Conservation (phyloP, 2,113 vertebrate genomes). For the Melanocharis versteri region DNA sequence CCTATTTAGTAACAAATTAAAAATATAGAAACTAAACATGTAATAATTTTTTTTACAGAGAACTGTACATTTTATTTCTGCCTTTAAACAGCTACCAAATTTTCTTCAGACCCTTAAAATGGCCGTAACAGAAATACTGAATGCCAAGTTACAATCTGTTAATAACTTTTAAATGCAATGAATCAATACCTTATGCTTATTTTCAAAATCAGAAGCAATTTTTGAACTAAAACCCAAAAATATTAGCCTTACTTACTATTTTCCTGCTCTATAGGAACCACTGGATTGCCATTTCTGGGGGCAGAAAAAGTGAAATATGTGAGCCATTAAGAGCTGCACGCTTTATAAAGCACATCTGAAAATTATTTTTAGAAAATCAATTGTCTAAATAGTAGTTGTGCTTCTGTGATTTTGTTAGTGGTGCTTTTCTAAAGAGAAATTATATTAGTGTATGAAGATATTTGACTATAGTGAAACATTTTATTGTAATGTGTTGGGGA, state of each 20-base stretch:
- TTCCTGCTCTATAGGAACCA: constrained; percentile 78
- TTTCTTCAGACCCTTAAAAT: neutral
- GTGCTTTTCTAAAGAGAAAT: neutral
- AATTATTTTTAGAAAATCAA: neutral
- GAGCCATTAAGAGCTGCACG: neutral
- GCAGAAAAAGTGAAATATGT: constrained; percentile 59
- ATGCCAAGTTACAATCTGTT: neutral
- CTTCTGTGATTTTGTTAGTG: neutral
- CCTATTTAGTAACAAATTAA: neutral
- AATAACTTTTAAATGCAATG: neutral
- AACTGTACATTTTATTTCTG: neutral
- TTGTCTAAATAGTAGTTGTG: neutral
- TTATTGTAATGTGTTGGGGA: neutral
- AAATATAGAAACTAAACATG: neutral
- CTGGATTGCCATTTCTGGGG: constrained; percentile 82
- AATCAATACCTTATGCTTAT: neutral
- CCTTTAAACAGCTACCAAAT: neutral
- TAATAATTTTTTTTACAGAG: neutral
- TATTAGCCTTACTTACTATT: constrained; percentile 75
- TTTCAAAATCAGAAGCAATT: neutral
- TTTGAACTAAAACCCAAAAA: neutral
- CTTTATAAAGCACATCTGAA: constrained; percentile 17
- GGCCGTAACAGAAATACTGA: neutral
- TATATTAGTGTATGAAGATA: neutral
- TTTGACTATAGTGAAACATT: neutral